Percentiles rank a stretch among this genome's conserved stretches.
These are phyloP conservation scores for Heliocidaris erythrogramma DNA, from an alignment of 35 echinoderm and acorn worm species.

Conservation along the genomic window DNA sequence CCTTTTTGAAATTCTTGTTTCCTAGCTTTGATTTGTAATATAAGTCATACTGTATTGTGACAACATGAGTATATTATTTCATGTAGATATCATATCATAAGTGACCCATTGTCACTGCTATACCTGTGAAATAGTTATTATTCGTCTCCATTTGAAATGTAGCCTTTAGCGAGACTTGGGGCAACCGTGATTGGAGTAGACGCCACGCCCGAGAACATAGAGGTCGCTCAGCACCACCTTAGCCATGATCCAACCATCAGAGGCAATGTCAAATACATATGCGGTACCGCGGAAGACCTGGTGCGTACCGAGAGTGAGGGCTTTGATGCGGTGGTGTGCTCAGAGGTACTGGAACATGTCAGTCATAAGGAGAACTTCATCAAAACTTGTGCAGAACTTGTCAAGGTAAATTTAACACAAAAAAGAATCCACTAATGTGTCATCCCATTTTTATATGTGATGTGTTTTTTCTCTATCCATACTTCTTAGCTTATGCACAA, in stretches of 20 bases:
- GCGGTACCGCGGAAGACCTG: conserved; percentile 77
- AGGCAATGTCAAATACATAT: conserved; percentile 70
- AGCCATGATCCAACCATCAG: conserved; percentile 66
- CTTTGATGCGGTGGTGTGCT: conserved; percentile 91
- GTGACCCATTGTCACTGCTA: neutral
- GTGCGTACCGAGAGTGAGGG: conserved; percentile 52
- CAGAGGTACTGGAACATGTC: conserved; percentile 96
- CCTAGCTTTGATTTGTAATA: too few species aligned
- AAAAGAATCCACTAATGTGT: too few species aligned
- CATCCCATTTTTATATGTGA: neutral
- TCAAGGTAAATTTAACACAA: conserved; percentile 65
- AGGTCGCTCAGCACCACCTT: conserved; percentile 68
- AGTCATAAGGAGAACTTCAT: conserved; percentile 66
- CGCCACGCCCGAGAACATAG: conserved; percentile 70
- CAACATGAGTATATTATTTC: too few species aligned
- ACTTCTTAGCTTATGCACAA: too few species aligned
- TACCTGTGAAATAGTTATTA: neutral
- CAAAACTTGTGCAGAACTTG: conserved; percentile 64
- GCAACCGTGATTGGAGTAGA: conserved; percentile 93
- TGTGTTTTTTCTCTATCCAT: neutral
- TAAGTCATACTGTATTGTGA: too few species aligned
- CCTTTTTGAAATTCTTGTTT: too few species aligned
- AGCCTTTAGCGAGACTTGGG: conserved; percentile 92
- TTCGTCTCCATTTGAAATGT: neutral
- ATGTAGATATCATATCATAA: too few species aligned